Percentiles rank a stretch among this genome's conserved stretches.
Conservation (phyloP, 2,113 vertebrate genomes). For the Morone chrysops region DNA sequence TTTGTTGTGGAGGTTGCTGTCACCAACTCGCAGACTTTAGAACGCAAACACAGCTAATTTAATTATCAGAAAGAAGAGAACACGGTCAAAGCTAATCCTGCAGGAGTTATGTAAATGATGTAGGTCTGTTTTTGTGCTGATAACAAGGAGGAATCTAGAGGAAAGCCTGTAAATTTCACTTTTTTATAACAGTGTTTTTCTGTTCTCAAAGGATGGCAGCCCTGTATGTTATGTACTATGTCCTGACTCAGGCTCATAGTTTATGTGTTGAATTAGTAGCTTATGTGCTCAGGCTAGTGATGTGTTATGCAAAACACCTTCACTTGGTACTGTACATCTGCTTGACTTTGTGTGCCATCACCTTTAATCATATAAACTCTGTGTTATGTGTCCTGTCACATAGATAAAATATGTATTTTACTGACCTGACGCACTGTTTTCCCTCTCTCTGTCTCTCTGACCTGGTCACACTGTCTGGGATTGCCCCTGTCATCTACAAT, state of each 20-base stretch:
- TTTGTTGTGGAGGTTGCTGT: neutral
- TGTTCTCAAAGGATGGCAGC: neutral
- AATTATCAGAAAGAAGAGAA: neutral
- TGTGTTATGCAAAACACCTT: neutral
- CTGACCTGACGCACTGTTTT: constrained; percentile 23
- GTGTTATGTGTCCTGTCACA: neutral
- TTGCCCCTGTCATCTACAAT: constrained; percentile 1
- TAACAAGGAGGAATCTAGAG: neutral
- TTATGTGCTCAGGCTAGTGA: neutral
- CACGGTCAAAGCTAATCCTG: neutral
- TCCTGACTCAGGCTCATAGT: neutral
- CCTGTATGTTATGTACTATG: neutral
- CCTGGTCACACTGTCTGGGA: constrained; percentile 21
- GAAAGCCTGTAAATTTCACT: neutral
- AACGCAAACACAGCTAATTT: neutral
- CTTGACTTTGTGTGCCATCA: neutral
- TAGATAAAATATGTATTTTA: neutral
- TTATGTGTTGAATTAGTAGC: neutral
- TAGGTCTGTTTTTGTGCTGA: neutral
- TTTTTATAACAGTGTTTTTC: neutral
- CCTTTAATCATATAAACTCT: neutral
- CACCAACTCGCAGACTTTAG: neutral
- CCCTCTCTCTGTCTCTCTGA: neutral
- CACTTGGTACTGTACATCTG: neutral
- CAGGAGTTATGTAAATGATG: too few species aligned